Base-by-base conservation (phyloP, 2,113 vertebrate genomes). In the Chascanopsetta lugubris region DNA sequence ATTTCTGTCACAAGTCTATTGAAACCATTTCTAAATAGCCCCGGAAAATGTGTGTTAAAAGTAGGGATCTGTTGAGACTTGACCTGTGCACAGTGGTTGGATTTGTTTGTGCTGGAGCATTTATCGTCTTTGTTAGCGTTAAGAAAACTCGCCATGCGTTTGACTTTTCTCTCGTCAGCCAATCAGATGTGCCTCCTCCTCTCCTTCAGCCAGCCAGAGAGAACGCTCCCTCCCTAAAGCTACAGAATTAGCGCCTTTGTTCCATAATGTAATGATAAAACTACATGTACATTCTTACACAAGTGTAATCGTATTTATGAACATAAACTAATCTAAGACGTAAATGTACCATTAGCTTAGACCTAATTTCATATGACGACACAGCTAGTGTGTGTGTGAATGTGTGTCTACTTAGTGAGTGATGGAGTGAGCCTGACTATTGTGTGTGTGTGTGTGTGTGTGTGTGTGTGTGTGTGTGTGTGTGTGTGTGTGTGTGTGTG, bases 321-420 rank as follows among this genome's bases (percentile, higher is more conserved):
- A 86, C 74, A 85, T 89, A 82, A 87, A 87, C 69, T 65, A 72
- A 66, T 79, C 82, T 80, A 84, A 43, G 58, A 89, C 86, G 84
- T 81, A 89, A 86, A 88, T 88, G 90, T 92, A 79, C 76, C 70
- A 80, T 66, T 85, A 88, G 80, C 57, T 65, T 89, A 85, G 81
- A 80, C 20, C 54, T 75, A 69, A 71, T 89, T 90, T 87, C 84
- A 85, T 88, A 86, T 74, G 72, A 85, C 54, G 54, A 84, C 80
- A 88, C 77, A 60, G 81, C 79, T 77, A 72, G 59, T 83, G 59
- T 78, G 79, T 62, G 73, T 61, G 62, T 50, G 59, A 13, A 45
- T 29, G 45, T 36, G 66, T 45, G 62, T n/a, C 79, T 55, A 18
- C 1, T 29, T 25, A 9, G n/a, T 13, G 25, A 3, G 42, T n/a